Evolutionary conservation across 2,888 invertebrate species (phyloP), one percentile per base, ranked within the genome.

Genomic region (Volucella inanis): DNA sequence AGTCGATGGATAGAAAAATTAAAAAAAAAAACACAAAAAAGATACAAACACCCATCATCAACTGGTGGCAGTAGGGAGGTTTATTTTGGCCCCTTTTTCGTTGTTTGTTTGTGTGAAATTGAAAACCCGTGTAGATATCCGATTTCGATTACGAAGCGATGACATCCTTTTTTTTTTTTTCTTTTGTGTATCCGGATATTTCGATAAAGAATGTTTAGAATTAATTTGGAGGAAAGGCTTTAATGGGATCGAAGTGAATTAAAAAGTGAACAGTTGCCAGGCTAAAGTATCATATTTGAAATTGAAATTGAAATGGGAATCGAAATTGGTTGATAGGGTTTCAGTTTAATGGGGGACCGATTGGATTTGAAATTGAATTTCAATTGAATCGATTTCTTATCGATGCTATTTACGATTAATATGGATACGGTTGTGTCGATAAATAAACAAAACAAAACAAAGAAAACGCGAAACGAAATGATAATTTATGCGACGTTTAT

Each of bases 121-220:
- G 31, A 54, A 55, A 57, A 55, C 64, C 18, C 14, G 18, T 57
- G 22, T 41, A 49, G 64, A 38, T 74, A 74, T 67, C 31, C 31
- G 31, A 31, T 31, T 31, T 31, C 75, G 50, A 59, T 67, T 59
- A 50, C 67, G 8, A 59, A 75, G 12, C 39, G 65, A 75, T 65
- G 49, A 43, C 8, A 39, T 18, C 54, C 2, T 22, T 22, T 22
- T 47, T 38, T 62, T 3, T 54, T 15, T 10, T 15, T 55, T 0
- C 0, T 4, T 31, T 31, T 4, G 31, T 22, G 2, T 22, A 2
- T 2, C 2, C 2, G 31, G 6, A 31, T 31, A 31, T 31, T 31
- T 31, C 6, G 31, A 31, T 6, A 6, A 43, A 54, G 43, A 67
- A 43, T 54, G 39, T 47, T 64, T 6, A 9, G 52, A 64, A 14